These are phyloP conservation scores for Oryzias curvinotus DNA, from an alignment of 2,113 vertebrate species.

Conservation along the genomic window DNA sequence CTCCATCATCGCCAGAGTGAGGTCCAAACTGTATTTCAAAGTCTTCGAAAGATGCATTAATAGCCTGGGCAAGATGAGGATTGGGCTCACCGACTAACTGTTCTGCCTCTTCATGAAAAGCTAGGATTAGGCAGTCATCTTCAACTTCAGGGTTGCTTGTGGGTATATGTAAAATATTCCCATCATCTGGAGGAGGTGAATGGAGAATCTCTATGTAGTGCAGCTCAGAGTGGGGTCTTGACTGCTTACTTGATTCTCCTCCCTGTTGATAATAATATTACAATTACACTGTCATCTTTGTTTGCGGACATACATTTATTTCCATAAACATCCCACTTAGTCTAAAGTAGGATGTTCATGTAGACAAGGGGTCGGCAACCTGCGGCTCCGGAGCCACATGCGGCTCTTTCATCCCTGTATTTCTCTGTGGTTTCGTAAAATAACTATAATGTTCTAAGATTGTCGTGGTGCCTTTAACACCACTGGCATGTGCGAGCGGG, in stretches of 20 bases:
- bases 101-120: too few relatives aligned
- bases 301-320: too few relatives aligned
- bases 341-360: too few relatives aligned
- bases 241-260: not conserved
- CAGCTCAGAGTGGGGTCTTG: not conserved
- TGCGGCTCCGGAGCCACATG: too few relatives aligned
- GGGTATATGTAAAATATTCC: not conserved
- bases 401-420: too few relatives aligned
- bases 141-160: not conserved
- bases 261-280: not conserved
- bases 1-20: not conserved
- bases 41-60: not conserved
- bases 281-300: too few relatives aligned
- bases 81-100: not conserved
- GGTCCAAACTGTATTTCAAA: not conserved
- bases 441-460: too few relatives aligned
- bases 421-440: too few relatives aligned
- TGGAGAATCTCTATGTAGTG: not conserved
- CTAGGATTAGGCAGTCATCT: not conserved
- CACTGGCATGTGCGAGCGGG: too few relatives aligned
- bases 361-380: too few relatives aligned
- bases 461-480: too few relatives aligned
- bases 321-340: too few relatives aligned
- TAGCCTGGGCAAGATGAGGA: not conserved
- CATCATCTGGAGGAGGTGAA: not conserved